Conservation (phyloP, 1,140 invertebrate genomes). For the Nilaparvata lugens region DNA sequence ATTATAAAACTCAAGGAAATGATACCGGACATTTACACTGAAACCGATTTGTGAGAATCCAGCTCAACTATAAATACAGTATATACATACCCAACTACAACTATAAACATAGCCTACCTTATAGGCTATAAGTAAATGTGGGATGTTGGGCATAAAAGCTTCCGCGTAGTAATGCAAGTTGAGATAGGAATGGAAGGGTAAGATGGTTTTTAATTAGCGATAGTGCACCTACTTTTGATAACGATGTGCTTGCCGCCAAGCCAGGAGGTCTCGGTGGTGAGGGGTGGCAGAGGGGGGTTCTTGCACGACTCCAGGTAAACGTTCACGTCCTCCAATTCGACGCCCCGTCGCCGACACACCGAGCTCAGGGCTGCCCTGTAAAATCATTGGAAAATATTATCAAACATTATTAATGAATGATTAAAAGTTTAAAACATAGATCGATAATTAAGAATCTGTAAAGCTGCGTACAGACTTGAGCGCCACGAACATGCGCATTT, state of each 20-base stretch:
- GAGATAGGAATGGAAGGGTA: constrained; percentile 30
- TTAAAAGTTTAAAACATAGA: no score
- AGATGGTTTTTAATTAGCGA: constrained; percentile 23
- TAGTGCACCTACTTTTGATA: constrained; percentile 45
- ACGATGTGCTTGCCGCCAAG: constrained; percentile 61
- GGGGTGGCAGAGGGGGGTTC: constrained; percentile 42
- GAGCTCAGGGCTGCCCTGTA: constrained; percentile 44
- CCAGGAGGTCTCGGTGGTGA: constrained; percentile 50
- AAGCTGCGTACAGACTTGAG: no score
- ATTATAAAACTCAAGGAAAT: no score
- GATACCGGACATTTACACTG: no score
- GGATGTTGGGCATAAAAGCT: not conserved
- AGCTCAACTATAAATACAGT: no score
- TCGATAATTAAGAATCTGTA: no score
- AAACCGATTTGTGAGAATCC: no score
- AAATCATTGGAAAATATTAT: not conserved
- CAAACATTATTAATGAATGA: no score
- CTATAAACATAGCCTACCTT: no score
- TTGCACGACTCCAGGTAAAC: constrained; percentile 55
- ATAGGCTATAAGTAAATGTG: constrained; percentile 1
- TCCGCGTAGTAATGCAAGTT: not conserved
- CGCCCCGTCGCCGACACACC: constrained; percentile 47
- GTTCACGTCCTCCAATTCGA: constrained; percentile 50
- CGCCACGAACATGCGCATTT: no score
- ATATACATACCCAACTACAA: no score